phyloP scores from a whole-genome alignment of 2,113 vertebrate genomes.

The Coregonus clupeaformis region DNA sequence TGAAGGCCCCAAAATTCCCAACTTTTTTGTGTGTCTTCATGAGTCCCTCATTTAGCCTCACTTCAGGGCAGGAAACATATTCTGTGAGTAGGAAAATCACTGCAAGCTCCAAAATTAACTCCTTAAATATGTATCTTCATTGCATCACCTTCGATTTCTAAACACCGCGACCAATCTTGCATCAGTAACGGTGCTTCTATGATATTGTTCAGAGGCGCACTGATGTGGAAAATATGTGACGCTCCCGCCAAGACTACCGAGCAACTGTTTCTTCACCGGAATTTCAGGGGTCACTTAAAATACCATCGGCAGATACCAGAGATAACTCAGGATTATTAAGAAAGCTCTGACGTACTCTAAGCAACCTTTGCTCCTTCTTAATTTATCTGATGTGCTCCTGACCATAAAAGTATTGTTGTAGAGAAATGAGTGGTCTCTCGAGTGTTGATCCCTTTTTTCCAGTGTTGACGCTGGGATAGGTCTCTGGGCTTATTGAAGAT shows the following conservation, averaged over 20 bases:
- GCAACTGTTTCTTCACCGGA: conserved; percentile 3
- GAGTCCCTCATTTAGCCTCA: conserved; percentile 5
- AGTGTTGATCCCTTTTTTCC: not conserved
- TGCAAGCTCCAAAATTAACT: conserved; percentile 30
- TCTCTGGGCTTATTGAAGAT: not conserved
- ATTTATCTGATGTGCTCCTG: too few relatives aligned
- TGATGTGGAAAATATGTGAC: conserved; percentile 40
- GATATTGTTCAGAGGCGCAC: conserved; percentile 25
- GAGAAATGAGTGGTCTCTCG: not conserved
- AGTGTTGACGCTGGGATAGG: not conserved
- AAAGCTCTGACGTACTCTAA: too few relatives aligned
- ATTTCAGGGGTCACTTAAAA: not conserved
- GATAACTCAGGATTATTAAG: conserved; percentile 5
- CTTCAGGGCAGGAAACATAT: conserved; percentile 5
- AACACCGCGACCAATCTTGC: conserved; percentile 18
- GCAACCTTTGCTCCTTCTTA: too few relatives aligned
- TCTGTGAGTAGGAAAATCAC: conserved; percentile 4
- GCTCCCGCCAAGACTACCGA: conserved; percentile 23
- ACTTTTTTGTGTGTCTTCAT: conserved; percentile 5
- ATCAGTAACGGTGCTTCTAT: conserved; percentile 28
- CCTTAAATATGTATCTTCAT: conserved; percentile 26
- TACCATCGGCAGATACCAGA: conserved; percentile 8
- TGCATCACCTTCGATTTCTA: conserved; percentile 19
- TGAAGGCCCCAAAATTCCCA: not conserved
- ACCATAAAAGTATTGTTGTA: too few relatives aligned